Base-by-base conservation (phyloP, 2,113 vertebrate species). In the Ptychochromis oligacanthus region DNA sequence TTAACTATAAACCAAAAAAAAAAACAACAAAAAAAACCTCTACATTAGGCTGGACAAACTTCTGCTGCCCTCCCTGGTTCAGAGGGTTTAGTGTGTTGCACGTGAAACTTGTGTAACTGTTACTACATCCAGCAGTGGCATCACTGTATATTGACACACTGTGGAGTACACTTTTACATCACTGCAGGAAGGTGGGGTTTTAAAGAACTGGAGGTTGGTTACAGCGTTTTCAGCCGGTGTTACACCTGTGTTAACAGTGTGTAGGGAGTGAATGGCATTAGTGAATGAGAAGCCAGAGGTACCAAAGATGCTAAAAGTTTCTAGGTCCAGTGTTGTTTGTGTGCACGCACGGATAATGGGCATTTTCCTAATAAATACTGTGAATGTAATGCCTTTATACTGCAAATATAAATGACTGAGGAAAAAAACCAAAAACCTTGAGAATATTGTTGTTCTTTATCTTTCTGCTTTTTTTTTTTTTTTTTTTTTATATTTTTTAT, bases 161-260 rank as follows among this genome's bases (percentile, higher is more conserved):
- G 17, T 36, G 28, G 14, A 49, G 46, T 49, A 17, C 14, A 49
- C 46, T 49, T 49, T 49, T 15, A 49, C 46, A 49, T 6, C 14
- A 49, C 46, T 49, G 46, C 46, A 17, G 43, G 43, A 46, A 46
- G 43, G 43, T 46, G 1, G 12, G 4, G 13, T 2, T 46, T 46
- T 36, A 5, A 36, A 36, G 1, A 6, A 15, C 43, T 46, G 14
- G 62, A 6, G 4, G 36, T 65, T 13, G 24, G 24, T 43, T 43
- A 10, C n/a, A 43, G 38, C 0, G 0, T 1, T 65, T 65, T 0
- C 1, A 67, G 64, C 64, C 24, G n/a, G 38, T 26, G 22, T 24
- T 36, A 36, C 36, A 36, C 36, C 36, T 36, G 36, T 8, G 36
- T 36, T 6, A 8, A 36, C 20, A 55, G 0, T 49, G 49, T 26